Conservation (phyloP, 1,140 invertebrate genomes). For the Temnothorax nylanderi region DNA sequence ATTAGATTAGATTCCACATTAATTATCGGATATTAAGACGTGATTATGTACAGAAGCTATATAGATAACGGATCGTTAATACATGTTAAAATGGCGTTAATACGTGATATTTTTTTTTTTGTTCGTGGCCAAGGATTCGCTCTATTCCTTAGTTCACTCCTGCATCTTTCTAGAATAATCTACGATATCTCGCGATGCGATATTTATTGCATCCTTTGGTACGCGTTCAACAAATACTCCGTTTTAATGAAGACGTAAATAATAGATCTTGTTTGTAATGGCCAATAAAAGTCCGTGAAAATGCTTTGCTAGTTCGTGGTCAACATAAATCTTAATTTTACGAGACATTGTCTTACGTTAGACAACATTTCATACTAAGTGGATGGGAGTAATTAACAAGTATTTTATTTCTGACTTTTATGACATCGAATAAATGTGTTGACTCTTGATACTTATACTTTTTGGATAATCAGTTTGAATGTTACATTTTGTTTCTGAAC, state of each 20-base stretch:
- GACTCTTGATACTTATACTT: neutral
- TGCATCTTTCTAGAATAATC: slow-evolving; percentile 36
- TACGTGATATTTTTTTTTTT: neutral
- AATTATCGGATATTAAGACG: neutral
- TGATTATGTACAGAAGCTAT: neutral
- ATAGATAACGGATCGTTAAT: neutral
- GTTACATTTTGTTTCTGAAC: neutral
- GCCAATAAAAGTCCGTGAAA: neutral
- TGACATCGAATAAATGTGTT: neutral
- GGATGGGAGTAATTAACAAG: neutral
- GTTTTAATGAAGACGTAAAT: neutral
- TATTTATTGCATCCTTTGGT: neutral
- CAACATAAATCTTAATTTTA: neutral
- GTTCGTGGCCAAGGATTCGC: neutral
- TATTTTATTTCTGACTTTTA: neutral
- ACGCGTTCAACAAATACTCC: neutral
- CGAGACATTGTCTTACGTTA: neutral
- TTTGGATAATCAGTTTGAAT: neutral
- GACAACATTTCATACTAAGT: neutral
- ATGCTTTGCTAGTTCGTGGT: neutral
- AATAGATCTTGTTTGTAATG: neutral
- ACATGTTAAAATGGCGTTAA: neutral
- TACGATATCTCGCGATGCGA: neutral
- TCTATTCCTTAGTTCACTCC: slow-evolving; percentile 12
- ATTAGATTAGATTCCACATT: slow-evolving; percentile 24